These are phyloP conservation scores for Bombus polaris DNA, from an alignment of 1,140 invertebrate species.

Conservation along the genomic window DNA sequence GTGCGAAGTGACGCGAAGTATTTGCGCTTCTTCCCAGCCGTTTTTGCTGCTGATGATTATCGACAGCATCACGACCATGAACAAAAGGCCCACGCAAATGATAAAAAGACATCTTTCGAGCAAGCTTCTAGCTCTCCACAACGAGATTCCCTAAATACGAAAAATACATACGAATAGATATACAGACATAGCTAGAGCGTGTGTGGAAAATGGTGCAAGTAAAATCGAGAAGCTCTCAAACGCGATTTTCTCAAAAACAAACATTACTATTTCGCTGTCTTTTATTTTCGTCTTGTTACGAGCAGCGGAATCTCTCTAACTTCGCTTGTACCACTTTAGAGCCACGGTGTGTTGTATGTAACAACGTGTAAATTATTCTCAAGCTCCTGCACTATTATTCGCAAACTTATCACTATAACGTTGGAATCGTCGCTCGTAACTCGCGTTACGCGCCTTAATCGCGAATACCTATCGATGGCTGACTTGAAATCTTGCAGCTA, in stretches of 20 bases:
- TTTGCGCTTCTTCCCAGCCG: constrained; percentile 77
- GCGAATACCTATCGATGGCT: neutral
- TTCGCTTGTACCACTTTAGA: neutral
- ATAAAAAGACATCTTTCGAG: constrained; percentile 85
- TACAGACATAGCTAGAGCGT: no score
- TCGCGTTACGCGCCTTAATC: neutral
- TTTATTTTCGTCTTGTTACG: neutral
- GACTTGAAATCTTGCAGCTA: neutral
- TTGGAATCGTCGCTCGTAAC: neutral
- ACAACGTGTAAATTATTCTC: neutral
- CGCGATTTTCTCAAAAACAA: neutral
- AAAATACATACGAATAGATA: constrained; percentile 1
- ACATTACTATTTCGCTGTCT: neutral
- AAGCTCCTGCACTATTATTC: neutral
- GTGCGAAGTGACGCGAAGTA: constrained; percentile 78
- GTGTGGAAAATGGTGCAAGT: no score
- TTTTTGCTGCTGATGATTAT: constrained; percentile 76
- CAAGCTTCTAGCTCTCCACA: constrained; percentile 86
- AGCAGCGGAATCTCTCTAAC: neutral
- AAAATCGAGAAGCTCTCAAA: neutral
- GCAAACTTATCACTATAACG: neutral
- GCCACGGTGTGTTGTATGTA: neutral
- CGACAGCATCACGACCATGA: constrained; percentile 85
- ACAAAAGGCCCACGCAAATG: constrained; percentile 83
- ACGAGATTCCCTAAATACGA: constrained; percentile 81